These are phyloP conservation scores for Chrysopilus asiliformis DNA, from an alignment of 2,888 invertebrate genomes.

Conservation along the genomic window DNA sequence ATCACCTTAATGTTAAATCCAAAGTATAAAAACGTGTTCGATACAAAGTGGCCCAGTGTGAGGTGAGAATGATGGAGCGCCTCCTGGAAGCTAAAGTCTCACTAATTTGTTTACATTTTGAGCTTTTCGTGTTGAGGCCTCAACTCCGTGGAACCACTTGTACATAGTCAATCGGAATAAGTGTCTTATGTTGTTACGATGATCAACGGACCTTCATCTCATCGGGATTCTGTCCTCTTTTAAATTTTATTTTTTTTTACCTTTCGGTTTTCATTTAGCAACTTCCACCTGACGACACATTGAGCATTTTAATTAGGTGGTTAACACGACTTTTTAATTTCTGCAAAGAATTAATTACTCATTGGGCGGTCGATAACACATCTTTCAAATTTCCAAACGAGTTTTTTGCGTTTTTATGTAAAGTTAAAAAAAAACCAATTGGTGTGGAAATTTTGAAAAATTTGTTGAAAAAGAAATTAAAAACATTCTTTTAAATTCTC, in stretches of 20 bases:
- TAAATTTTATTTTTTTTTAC: no score
- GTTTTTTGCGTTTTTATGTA: no score
- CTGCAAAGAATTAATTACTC: slow-evolving; percentile 9
- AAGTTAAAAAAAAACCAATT: no score
- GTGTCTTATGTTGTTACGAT: background rate
- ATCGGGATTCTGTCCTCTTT: no score
- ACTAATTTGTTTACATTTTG: slow-evolving; percentile 1
- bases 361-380: slow-evolving; percentile 10
- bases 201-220: no score
- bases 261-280: no score
- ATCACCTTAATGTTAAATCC: slow-evolving; percentile 14
- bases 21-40: slow-evolving; percentile 38
- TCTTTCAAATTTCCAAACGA: no score
- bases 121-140: background rate
- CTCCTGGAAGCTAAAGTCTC: slow-evolving; percentile 1
- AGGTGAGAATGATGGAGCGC: slow-evolving; percentile 5
- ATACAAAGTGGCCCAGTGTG: slow-evolving; percentile 10
- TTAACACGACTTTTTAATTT: slow-evolving; percentile 11
- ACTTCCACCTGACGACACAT: background rate
- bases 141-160: background rate
- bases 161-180: background rate
- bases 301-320: slow-evolving; percentile 10
- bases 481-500: no score
- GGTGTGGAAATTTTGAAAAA: no score
- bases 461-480: no score